phyloP scores from a whole-genome alignment of 2,888 invertebrate genomes.

The Erebia palarica region DNA sequence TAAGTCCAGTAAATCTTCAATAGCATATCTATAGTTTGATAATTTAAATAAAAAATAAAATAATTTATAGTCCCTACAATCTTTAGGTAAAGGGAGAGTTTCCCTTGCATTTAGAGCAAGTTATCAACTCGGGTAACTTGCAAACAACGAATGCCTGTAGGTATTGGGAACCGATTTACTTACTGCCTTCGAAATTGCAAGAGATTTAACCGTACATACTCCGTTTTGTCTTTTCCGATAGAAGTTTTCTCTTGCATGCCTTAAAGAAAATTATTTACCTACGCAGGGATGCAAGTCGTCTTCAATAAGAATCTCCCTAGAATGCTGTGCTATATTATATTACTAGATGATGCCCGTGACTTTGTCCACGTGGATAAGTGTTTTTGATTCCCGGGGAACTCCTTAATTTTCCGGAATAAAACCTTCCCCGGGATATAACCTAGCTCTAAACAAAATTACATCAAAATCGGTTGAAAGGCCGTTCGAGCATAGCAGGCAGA shows the following conservation, averaged over 20 bases:
- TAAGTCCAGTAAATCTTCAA: too few relatives aligned
- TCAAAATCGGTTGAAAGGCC: too few relatives aligned
- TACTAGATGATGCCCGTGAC: too few relatives aligned
- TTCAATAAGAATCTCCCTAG: neutral
- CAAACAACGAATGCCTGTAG: conserved; percentile 6
- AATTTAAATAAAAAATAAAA: too few relatives aligned
- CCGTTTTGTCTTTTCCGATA: conserved; percentile 11
- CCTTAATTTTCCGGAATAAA: too few relatives aligned
- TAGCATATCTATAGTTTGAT: too few relatives aligned
- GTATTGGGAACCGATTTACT: conserved; percentile 8
- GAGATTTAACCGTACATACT: conserved; percentile 2
- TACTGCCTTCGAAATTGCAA: conserved; percentile 5
- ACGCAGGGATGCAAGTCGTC: neutral
- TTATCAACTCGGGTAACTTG: neutral
- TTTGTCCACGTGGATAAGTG: too few relatives aligned
- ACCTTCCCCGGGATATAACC: too few relatives aligned
- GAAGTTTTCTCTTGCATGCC: conserved; percentile 13
- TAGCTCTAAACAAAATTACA: too few relatives aligned
- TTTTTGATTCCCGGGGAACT: too few relatives aligned
- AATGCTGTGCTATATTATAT: too few relatives aligned
- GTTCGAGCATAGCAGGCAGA: too few relatives aligned
- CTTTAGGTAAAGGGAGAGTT: neutral
- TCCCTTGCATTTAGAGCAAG: neutral
- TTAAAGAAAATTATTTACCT: conserved; percentile 14
- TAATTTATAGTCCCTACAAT: neutral